Conservation (phyloP, 2,888 invertebrate species). For the Caenorhabditis uteleia region DNA sequence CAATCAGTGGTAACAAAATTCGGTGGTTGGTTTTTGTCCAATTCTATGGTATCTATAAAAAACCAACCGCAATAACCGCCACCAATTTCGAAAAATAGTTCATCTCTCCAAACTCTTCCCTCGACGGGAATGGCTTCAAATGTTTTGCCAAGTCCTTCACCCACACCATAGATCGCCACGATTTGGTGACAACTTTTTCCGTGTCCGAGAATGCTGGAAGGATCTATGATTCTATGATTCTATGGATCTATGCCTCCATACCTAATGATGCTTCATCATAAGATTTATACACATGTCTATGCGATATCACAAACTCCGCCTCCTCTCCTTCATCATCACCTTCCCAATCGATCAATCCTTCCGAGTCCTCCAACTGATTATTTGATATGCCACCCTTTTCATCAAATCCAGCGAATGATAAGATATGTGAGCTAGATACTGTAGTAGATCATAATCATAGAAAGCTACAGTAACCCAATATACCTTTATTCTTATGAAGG, state of each 20-base stretch:
- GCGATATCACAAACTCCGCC: conserved; percentile 27
- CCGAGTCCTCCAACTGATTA: neutral
- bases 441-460: no score
- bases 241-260: no score
- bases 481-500: conserved; percentile 17
- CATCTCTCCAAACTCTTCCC: conserved; percentile 26
- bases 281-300: conserved; percentile 28
- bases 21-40: no score
- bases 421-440: no score
- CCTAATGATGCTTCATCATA: conserved; percentile 30
- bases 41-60: no score
- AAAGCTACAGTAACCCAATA: neutral
- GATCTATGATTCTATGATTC: no score
- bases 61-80: conserved; percentile 14
- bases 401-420: no score
- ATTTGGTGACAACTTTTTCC: conserved; percentile 2
- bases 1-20: no score
- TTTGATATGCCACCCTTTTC: no score
- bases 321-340: conserved; percentile 25
- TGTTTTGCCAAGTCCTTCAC: conserved; percentile 22
- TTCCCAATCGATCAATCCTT: neutral
- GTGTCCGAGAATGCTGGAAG: no score
- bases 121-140: conserved; percentile 26
- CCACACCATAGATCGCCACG: conserved; percentile 19
- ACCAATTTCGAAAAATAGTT: conserved; percentile 19